phyloP scores from a whole-genome alignment of 92 coral and sea anemone species.

The Isaurus tuberculatus region DNA sequence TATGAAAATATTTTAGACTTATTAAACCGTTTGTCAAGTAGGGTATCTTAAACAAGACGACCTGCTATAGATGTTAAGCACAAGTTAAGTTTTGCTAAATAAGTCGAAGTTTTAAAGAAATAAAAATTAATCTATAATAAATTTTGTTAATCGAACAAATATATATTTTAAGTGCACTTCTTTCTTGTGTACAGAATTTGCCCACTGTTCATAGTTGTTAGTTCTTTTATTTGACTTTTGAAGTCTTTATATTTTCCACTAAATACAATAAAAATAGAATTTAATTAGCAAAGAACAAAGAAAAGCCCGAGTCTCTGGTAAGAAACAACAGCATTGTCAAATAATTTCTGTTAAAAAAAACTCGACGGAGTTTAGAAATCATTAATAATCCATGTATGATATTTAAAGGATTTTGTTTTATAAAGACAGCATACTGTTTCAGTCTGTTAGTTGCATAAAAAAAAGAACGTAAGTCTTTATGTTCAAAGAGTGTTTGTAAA shows the following conservation, averaged over 20 bases:
- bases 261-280: not conserved
- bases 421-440: too few relatives aligned
- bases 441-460: not conserved
- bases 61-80: not conserved
- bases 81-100: not conserved
- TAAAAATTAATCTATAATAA: not conserved
- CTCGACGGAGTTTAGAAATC: too few relatives aligned
- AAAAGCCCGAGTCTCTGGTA: not conserved
- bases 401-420: too few relatives aligned
- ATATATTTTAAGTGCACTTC: slow-evolving; percentile 26
- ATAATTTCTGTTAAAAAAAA: not conserved
- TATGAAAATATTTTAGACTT: not conserved
- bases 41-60: not conserved
- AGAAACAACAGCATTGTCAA: not conserved
- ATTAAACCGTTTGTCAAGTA: not conserved
- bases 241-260: slow-evolving; percentile 46
- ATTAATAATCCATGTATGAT: too few relatives aligned
- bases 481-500: not conserved
- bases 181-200: slow-evolving; percentile 27
- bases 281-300: slow-evolving; percentile 29
- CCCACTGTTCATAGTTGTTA: slow-evolving; percentile 45
- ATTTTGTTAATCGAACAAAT: slow-evolving; percentile 13
- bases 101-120: not conserved
- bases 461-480: not conserved
- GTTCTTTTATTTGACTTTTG: slow-evolving; percentile 56